Base-by-base conservation (phyloP, 1,140 invertebrate species). In the Babylonia areolata region DNA sequence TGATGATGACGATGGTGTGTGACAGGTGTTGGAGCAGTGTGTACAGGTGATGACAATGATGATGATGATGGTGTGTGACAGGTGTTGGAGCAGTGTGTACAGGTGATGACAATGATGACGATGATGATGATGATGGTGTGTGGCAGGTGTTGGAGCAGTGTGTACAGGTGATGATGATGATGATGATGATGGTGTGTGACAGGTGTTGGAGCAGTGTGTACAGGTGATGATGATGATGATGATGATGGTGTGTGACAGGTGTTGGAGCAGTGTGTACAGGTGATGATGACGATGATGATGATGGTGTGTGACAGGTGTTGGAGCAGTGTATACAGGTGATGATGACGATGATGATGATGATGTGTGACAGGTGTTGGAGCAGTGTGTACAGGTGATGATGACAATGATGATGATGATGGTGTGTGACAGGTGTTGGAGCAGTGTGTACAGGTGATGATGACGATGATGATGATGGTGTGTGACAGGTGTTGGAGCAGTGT, bases 351-450 rank as follows among this genome's bases (percentile, higher is more conserved):
- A 51, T 2, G 46, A 51, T 51, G 17, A 51, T 51, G 46, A 17
- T 51, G 46, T 9, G 17, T 51, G n/a, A n/a, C n/a, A n/a, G n/a
- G n/a, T n/a, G n/a, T n/a, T n/a, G n/a, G n/a, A n/a, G n/a, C n/a
- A 80, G 33, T 46, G 23, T 40, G 54, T 51, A 51, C 40, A 20
- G 37, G 64, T 64, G 85, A n/a, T n/a, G n/a, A n/a, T n/a, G n/a
- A n/a, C n/a, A n/a, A 88, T 64, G 79, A 86, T 64, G 85, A 83
- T 83, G 69, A 84, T 83, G 85, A 86, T 83, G 81, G 77, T 83
- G 71, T 86, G 37, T 79, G 82, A 77, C 79, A n/a, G n/a, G n/a
- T n/a, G n/a, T n/a, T n/a, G n/a, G n/a, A n/a, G n/a, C n/a, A n/a
- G n/a, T n/a, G n/a, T n/a, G n/a, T n/a, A n/a, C n/a, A 79, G 71